Conservation (phyloP, 2,113 vertebrate species). For the Chamaea fasciata region DNA sequence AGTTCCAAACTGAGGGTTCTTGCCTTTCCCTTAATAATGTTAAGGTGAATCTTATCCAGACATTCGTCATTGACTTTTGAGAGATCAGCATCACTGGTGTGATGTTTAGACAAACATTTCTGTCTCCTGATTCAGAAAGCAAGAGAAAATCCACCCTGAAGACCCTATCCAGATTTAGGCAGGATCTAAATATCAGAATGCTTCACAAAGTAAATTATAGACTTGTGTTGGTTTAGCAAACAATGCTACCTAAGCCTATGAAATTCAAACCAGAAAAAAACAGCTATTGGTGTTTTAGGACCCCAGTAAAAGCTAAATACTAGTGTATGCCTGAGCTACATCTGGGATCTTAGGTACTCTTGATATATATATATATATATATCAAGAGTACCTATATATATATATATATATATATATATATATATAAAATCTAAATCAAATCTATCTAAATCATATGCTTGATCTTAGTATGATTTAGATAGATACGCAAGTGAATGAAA, state of each 20-base stretch:
- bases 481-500: neutral
- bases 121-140: neutral
- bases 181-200: neutral
- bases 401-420: too few relatives aligned
- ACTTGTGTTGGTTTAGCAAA: neutral
- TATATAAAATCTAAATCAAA: too few relatives aligned
- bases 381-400: too few relatives aligned
- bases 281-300: neutral
- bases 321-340: neutral
- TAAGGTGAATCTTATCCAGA: neutral
- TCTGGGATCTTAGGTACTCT: neutral
- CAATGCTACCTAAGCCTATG: neutral
- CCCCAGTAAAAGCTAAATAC: neutral
- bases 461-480: neutral
- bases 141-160: neutral
- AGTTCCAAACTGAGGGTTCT: neutral
- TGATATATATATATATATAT: too few relatives aligned
- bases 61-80: rapidly evolving
- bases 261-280: neutral
- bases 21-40: neutral
- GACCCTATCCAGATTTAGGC: neutral
- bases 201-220: neutral
- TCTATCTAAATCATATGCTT: neutral
- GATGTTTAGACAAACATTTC: neutral
- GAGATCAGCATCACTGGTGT: neutral